Percentiles rank a stretch among this genome's conserved stretches.
These are phyloP conservation scores for Metaphire vulgaris DNA, from an alignment of 1,140 invertebrate species.

Conservation along the genomic window DNA sequence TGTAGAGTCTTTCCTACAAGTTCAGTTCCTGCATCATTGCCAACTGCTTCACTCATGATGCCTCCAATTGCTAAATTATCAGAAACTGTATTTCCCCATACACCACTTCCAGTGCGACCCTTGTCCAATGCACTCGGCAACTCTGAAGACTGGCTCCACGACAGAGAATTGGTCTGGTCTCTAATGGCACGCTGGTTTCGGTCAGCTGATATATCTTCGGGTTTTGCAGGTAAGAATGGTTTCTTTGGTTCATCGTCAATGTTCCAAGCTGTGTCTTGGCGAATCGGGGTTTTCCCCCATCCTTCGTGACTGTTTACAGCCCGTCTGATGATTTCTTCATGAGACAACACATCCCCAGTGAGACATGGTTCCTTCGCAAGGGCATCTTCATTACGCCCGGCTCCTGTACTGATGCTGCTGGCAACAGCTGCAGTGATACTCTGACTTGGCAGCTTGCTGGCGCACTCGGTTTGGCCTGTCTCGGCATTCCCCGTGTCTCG, in stretches of 20 bases:
- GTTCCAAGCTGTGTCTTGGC: slow-evolving; percentile 47
- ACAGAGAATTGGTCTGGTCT: background rate
- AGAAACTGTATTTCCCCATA: background rate
- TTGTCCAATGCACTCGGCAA: slow-evolving; percentile 33
- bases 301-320: slow-evolving; percentile 86
- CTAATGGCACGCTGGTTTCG: background rate
- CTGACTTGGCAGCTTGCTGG: background rate
- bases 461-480: background rate
- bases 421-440: background rate
- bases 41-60: background rate
- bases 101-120: background rate
- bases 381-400: background rate
- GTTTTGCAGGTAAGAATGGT: background rate
- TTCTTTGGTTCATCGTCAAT: slow-evolving; percentile 34
- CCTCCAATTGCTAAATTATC: background rate
- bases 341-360: too few relatives aligned
- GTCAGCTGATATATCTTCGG: background rate
- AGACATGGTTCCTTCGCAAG: too few relatives aligned
- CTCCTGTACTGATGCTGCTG: background rate
- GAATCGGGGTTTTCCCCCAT: slow-evolving; percentile 63
- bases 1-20: background rate
- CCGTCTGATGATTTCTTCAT: slow-evolving; percentile 79
- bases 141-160: background rate
- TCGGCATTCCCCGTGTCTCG: background rate
- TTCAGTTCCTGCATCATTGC: background rate